Percentiles rank a stretch among this genome's conserved stretches.
Conservation (phyloP, 2,888 invertebrate genomes). For the Macrosoma leucophasiata region DNA sequence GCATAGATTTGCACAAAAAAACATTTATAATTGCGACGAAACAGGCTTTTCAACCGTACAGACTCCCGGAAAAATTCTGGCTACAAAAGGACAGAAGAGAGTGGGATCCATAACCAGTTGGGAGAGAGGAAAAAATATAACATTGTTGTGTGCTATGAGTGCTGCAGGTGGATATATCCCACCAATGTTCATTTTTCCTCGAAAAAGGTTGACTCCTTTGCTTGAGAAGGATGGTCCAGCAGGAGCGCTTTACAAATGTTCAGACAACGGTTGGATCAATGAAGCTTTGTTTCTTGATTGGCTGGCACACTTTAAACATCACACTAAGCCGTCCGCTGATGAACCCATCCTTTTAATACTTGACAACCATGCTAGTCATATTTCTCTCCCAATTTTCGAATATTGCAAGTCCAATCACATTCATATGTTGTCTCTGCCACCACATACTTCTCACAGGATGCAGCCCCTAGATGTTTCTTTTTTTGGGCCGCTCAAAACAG, state of each 20-base stretch:
- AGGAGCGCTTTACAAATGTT: constrained; percentile 36
- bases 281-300: constrained; percentile 28
- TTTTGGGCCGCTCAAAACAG: constrained; percentile 25
- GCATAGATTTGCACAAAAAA: constrained; percentile 25
- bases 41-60: constrained; percentile 28
- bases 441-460: constrained; percentile 26
- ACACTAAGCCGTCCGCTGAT: constrained; percentile 34
- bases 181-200: constrained; percentile 57
- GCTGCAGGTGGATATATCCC: constrained; percentile 44
- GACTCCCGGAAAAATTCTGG: constrained; percentile 33
- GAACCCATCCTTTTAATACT: constrained; percentile 35
- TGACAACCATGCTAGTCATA: constrained; percentile 29
- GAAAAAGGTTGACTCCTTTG: constrained; percentile 42
- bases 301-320: constrained; percentile 31
- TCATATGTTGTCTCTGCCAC: constrained; percentile 29
- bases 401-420: constrained; percentile 28
- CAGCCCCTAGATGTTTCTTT: constrained; percentile 27
- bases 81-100: constrained; percentile 33
- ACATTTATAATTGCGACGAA: constrained; percentile 31
- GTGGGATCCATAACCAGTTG: constrained; percentile 30
- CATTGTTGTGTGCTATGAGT: constrained; percentile 43
- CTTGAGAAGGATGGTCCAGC: constrained; percentile 46
- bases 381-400: constrained; percentile 25
- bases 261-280: constrained; percentile 35
- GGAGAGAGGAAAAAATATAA: constrained; percentile 31